Percentiles rank a stretch among this genome's conserved stretches.
Conservation (phyloP, 2,888 invertebrate genomes). For the Polyommatus icarus region DNA sequence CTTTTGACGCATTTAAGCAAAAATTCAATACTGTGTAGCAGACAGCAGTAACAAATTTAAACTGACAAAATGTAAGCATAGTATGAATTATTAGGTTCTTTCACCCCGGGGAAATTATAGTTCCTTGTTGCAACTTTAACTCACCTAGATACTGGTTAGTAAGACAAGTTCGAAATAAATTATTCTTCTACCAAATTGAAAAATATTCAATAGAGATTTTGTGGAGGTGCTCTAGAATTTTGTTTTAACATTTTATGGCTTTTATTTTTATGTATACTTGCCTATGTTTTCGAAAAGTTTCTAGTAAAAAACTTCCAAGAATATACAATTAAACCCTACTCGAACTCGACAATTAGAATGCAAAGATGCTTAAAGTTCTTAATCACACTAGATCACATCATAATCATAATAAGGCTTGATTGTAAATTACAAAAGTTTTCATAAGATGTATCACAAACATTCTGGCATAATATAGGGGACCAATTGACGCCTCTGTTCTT, state of each 20-base stretch:
- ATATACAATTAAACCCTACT: too few species aligned
- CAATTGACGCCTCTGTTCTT: background rate
- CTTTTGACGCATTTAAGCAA: background rate
- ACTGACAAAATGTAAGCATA: conserved; percentile 78
- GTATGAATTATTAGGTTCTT: conserved; percentile 76
- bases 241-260: background rate
- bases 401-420: too few species aligned
- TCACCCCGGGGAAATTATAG: conserved; percentile 76
- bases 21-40: conserved; percentile 20
- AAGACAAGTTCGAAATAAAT: conserved; percentile 57
- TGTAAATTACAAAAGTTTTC: too few species aligned
- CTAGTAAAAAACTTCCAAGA: too few species aligned
- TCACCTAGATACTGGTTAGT: conserved; percentile 65
- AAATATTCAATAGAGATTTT: conserved; percentile 45
- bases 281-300: too few species aligned
- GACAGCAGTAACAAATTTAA: conserved; percentile 57
- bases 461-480: too few species aligned
- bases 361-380: too few species aligned
- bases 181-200: conserved; percentile 60
- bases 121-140: conserved; percentile 76
- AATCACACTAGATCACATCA: too few species aligned
- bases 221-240: background rate
- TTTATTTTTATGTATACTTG: background rate
- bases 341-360: too few species aligned
- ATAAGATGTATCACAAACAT: too few species aligned